Percentiles rank a stretch among this genome's conserved stretches.
Evolutionary conservation across 1,140 invertebrate genomes (phyloP).

Genomic region (Tetramorium parvispinum): DNA sequence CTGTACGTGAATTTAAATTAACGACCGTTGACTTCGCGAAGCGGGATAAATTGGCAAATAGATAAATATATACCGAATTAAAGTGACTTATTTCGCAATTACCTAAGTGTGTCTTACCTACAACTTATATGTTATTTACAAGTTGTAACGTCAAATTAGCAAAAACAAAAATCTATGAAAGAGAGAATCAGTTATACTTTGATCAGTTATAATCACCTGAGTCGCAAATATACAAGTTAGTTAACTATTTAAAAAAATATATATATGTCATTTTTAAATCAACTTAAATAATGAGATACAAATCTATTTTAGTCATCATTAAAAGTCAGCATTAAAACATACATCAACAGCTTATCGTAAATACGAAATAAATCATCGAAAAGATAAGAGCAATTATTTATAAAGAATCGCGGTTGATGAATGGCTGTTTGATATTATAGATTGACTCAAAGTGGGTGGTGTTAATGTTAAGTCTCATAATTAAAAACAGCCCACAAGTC

Average conservation of each 20-base stretch:
- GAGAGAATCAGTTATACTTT: background rate
- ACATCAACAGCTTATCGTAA: background rate
- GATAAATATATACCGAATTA: background rate
- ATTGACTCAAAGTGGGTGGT: constrained; percentile 72
- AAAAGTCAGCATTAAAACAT: background rate
- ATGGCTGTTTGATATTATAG: constrained; percentile 10
- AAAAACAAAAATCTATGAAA: background rate
- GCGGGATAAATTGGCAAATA: constrained; percentile 15
- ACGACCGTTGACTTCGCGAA: background rate
- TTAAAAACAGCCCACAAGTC: constrained; percentile 81
- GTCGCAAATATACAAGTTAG: background rate
- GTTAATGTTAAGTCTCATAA: constrained; percentile 79
- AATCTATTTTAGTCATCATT: background rate
- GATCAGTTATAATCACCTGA: background rate
- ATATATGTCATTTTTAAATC: background rate
- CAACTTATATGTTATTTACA: background rate
- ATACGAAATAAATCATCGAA: constrained; percentile 20
- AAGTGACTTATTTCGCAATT: background rate
- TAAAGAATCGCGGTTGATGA: background rate
- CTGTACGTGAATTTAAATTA: constrained; percentile 36
- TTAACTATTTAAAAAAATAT: background rate
- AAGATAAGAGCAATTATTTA: background rate
- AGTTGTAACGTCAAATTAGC: background rate
- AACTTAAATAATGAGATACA: background rate
- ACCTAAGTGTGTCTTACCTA: background rate